Base-by-base conservation (phyloP, 2,113 vertebrate genomes). In the Bos javanicus region DNA sequence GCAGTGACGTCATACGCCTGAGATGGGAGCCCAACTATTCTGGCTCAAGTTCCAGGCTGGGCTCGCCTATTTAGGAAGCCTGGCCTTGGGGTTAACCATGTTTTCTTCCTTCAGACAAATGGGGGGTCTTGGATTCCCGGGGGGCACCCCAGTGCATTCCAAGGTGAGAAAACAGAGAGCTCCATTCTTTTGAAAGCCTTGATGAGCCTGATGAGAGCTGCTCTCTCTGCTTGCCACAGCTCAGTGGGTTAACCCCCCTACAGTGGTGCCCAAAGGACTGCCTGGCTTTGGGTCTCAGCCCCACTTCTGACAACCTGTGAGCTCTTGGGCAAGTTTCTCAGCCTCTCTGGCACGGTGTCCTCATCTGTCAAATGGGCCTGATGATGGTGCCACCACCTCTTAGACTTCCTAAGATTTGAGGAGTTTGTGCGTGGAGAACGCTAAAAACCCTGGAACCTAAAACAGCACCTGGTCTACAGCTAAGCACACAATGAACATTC, bases 251-350 rank as follows among this genome's bases (percentile, higher is more conserved):
- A 17, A 80, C 56, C 25, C 28, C 71, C 52, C 6, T 5, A 78
- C 36, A 4, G 30, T 30, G 48, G 62, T 0, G 21, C 19, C 1
- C 0, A 7, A 19, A 30, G 28, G 7, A 1, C 14, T 0, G 14
- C 30, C 56, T 28, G 89, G 89, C 14, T 80, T 19, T 28, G 74
- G 25, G 56, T 48, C 56, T 81, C 14, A 2, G 3, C 30, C 15
- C 14, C 2, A 4, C 89, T 39, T 26, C 56, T 13, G 46, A n/a
- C 30, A n/a, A 48, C 23, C 10, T 11, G 56, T 28, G 89, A 50
- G 56, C 54, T n/a, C 74, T n/a, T 23, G 30, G 13, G 14, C 74
- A 26, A 46, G 6, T 60, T 57, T 26, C 14, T 91, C 1, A 0
- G 39, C 36, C 39, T 90, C 88, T 25, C 71, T 78, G 88, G 54